phyloP scores from a whole-genome alignment of 2,113 vertebrate genomes.

The Bombycilla garrulus region DNA sequence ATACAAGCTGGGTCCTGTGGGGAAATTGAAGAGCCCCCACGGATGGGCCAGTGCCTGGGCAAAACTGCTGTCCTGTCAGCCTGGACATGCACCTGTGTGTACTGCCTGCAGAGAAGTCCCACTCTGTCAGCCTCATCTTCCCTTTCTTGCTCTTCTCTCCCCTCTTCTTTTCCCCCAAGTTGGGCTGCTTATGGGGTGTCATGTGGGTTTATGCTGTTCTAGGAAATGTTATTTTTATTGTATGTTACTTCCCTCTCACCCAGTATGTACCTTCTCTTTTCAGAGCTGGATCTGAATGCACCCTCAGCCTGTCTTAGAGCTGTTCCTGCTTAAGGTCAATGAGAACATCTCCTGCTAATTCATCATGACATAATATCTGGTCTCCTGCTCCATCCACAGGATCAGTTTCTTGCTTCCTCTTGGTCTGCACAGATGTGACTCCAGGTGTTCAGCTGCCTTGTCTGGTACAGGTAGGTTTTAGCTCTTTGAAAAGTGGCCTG shows the following conservation, averaged over 20 bases:
- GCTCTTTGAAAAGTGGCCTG: neutral
- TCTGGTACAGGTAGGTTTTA: constrained; percentile 45
- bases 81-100: neutral
- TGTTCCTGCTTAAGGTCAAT: neutral
- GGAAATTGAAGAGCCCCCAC: neutral
- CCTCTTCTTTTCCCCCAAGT: neutral
- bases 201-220: neutral
- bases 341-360: constrained; percentile 12
- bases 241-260: neutral
- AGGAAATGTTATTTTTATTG: neutral
- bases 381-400: neutral
- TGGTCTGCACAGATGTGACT: constrained; percentile 17
- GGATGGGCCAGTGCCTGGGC: neutral
- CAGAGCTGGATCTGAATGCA: constrained; percentile 32
- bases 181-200: neutral
- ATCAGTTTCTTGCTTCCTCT: constrained; percentile 11
- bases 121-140: neutral
- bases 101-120: neutral
- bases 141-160: neutral
- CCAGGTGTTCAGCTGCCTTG: neutral
- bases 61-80: neutral
- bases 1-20: neutral
- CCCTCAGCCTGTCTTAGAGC: neutral
- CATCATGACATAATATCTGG: constrained; percentile 36
- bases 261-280: neutral